Evolutionary conservation across 23 tunicate species (phyloP).

Genomic region (Halocynthia aurantium): DNA sequence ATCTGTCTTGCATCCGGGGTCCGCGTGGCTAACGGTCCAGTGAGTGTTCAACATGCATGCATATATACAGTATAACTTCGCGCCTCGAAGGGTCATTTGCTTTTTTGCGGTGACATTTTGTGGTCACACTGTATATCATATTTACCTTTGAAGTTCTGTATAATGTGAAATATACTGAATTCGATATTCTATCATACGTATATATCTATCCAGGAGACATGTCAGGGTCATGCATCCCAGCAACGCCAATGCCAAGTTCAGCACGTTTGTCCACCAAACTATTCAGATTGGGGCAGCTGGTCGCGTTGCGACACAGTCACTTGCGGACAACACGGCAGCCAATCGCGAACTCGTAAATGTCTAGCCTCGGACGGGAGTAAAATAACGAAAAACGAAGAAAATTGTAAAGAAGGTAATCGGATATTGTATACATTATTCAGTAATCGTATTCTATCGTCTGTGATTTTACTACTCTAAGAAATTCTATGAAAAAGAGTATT

Average conservation of each 20-base stretch:
- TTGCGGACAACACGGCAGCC: slow-evolving; percentile 38
- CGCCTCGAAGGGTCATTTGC: too few species aligned
- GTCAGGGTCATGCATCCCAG: slow-evolving; percentile 16
- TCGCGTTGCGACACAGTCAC: slow-evolving; percentile 24
- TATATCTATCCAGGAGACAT: background rate
- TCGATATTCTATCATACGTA: too few species aligned
- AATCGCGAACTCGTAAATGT: slow-evolving; percentile 30
- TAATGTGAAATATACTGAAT: too few species aligned
- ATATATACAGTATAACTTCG: too few species aligned
- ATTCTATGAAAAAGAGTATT: too few species aligned
- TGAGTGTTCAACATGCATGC: background rate
- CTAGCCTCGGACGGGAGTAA: background rate
- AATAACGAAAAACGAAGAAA: background rate
- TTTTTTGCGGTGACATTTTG: too few species aligned
- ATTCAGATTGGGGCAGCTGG: slow-evolving; percentile 40
- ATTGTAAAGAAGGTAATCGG: slow-evolving; percentile 7
- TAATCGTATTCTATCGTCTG: too few species aligned
- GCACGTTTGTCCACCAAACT: slow-evolving; percentile 8
- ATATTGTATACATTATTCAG: background rate
- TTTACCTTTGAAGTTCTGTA: too few species aligned
- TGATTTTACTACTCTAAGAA: too few species aligned
- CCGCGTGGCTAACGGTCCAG: background rate
- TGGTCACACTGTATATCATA: too few species aligned
- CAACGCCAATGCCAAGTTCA: slow-evolving; percentile 3
- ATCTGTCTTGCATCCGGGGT: slow-evolving; percentile 11